A percentile compares a stretch with the other conserved stretches of the same genome.
These are phyloP conservation scores for Cephalopterus ornatus DNA, from an alignment of 2,113 vertebrate genomes.

Conservation along the genomic window DNA sequence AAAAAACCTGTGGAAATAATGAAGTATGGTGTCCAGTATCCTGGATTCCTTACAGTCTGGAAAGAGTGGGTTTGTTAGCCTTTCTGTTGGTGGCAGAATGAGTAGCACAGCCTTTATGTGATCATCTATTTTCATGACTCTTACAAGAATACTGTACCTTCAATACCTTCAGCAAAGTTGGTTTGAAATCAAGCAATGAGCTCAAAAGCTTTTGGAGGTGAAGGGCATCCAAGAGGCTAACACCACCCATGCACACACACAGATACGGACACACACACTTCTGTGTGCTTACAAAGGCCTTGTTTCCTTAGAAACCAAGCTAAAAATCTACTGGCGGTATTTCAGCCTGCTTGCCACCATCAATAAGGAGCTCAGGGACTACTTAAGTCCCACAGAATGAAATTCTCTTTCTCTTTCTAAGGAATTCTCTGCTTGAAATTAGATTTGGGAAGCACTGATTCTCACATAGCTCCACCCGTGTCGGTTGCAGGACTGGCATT, in stretches of 20 bases:
- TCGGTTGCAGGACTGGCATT: neutral
- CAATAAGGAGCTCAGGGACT: slow-evolving; percentile 37
- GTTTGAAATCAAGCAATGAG: neutral
- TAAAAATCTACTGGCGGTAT: slow-evolving; percentile 45
- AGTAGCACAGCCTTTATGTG: neutral
- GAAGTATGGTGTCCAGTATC: neutral
- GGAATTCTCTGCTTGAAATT: slow-evolving; percentile 15
- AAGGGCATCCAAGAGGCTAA: neutral
- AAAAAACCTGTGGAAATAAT: neutral
- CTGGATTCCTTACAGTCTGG: neutral
- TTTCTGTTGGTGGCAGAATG: neutral
- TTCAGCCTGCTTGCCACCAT: slow-evolving; percentile 45
- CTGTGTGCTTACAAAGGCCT: slow-evolving; percentile 24
- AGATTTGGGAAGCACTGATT: neutral
- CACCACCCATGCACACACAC: neutral
- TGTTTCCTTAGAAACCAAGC: slow-evolving; percentile 67
- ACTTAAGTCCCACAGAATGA: slow-evolving; percentile 40
- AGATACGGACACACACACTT: neutral
- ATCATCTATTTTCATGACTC: neutral
- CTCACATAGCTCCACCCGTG: fast-evolving
- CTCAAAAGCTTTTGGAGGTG: neutral
- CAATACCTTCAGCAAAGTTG: neutral
- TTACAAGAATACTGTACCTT: neutral
- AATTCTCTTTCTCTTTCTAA: slow-evolving; percentile 27
- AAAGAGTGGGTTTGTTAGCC: neutral